Evolutionary conservation across 2,888 invertebrate species (phyloP).

Genomic region (Torymus tubicola): DNA sequence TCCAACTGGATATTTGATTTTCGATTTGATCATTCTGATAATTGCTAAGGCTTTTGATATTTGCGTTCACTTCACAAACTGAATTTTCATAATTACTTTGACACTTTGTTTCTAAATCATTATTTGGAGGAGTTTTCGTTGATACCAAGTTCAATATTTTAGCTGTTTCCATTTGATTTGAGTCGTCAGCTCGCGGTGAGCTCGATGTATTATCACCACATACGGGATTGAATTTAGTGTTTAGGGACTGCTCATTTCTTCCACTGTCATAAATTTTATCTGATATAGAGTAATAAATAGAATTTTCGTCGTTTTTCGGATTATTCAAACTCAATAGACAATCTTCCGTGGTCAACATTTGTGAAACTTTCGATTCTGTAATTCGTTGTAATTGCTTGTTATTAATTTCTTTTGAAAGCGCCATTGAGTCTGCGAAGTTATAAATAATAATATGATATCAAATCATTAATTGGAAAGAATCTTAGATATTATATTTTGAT

Average conservation of each 20-base stretch:
- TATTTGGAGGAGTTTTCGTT: constrained; percentile 3
- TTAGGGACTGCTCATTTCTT: background rate
- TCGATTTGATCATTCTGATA: constrained; percentile 38
- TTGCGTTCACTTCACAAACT: constrained; percentile 16
- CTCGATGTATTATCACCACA: constrained; percentile 5
- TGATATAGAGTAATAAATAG: constrained; percentile 33
- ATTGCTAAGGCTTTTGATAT: constrained; percentile 33
- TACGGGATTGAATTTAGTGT: constrained; percentile 28
- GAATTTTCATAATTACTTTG: constrained; percentile 13
- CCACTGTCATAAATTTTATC: constrained; percentile 10
- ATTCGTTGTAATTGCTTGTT: constrained; percentile 17
- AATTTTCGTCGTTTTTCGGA: constrained; percentile 29
- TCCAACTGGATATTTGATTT: constrained; percentile 46
- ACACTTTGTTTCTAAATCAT: background rate
- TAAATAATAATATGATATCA: no score
- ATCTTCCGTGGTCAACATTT: constrained; percentile 23
- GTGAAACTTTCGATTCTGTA: constrained; percentile 2
- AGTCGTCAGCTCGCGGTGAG: background rate
- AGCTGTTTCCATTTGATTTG: constrained; percentile 5
- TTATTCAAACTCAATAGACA: constrained; percentile 12
- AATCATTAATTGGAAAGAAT: background rate
- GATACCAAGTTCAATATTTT: constrained; percentile 3
- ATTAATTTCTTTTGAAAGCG: background rate
- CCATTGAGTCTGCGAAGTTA: constrained; percentile 14
- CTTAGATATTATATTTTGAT: constrained; percentile 7